These are phyloP conservation scores for Acanthococcus lagerstroemiae DNA, from an alignment of 2,888 invertebrate genomes.

Conservation along the genomic window DNA sequence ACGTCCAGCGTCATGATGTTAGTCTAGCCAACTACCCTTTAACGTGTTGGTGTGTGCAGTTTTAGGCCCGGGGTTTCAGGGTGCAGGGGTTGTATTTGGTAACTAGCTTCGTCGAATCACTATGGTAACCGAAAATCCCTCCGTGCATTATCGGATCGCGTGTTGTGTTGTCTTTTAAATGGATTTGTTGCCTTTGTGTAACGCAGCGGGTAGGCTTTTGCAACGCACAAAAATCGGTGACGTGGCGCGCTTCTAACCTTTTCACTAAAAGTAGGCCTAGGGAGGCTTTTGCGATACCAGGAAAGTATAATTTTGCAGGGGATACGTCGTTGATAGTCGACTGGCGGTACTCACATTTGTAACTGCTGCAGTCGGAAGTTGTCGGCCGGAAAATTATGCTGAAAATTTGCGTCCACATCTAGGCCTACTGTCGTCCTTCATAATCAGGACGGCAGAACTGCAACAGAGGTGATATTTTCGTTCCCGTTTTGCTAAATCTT, in stretches of 20 bases:
- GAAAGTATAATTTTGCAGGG: not conserved
- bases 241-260: not conserved
- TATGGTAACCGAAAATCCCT: too few relatives aligned
- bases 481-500: not conserved
- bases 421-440: constrained; percentile 2
- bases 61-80: too few relatives aligned
- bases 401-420: not conserved
- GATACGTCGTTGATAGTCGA: not conserved
- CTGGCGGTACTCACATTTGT: not conserved
- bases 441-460: not conserved
- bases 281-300: constrained; percentile 13
- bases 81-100: too few relatives aligned
- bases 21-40: too few relatives aligned
- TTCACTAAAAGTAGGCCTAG: constrained; percentile 13
- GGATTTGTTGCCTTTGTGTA: too few relatives aligned
- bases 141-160: too few relatives aligned
- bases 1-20: too few relatives aligned
- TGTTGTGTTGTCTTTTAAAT: too few relatives aligned
- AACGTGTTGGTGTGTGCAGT: too few relatives aligned
- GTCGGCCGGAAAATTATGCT: not conserved
- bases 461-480: not conserved
- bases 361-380: not conserved
- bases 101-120: too few relatives aligned
- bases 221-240: not conserved
- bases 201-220: not conserved